Evolutionary conservation across 2,113 vertebrate species (phyloP).

Genomic region (Tychaedon coryphoeus): DNA sequence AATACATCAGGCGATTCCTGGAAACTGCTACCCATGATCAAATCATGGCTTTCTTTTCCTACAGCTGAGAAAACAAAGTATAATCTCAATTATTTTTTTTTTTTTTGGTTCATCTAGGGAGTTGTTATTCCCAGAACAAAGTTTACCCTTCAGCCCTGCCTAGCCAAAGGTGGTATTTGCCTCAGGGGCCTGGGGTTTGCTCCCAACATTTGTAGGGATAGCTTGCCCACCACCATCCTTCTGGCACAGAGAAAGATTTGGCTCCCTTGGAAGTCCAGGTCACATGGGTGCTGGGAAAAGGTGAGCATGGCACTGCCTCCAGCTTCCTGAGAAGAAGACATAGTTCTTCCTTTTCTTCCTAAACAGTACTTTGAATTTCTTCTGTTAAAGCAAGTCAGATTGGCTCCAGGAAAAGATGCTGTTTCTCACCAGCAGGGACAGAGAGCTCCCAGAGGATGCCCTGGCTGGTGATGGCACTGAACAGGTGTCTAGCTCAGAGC

Average conservation of each 20-base stretch:
- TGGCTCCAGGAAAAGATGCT: not conserved
- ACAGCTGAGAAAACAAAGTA: not conserved
- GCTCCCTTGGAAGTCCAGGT: not conserved
- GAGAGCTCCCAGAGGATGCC: not conserved
- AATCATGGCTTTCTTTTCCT: not conserved
- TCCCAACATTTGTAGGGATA: not conserved
- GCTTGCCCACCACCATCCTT: not conserved
- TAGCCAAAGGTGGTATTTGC: not conserved
- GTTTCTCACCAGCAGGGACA: not conserved
- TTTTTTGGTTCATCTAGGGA: not conserved
- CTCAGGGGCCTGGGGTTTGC: not conserved
- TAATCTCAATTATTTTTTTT: not conserved
- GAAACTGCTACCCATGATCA: not conserved
- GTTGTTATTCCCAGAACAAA: not conserved
- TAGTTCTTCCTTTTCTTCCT: not conserved
- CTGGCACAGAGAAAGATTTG: not conserved
- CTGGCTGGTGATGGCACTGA: not conserved
- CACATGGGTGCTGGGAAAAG: not conserved
- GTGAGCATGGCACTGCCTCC: rapidly evolving
- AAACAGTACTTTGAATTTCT: not conserved
- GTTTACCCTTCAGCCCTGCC: not conserved
- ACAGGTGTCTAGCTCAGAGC: not conserved
- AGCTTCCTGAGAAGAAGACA: not conserved
- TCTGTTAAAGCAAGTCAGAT: not conserved
- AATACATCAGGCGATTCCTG: not conserved